Evolutionary conservation across 2,113 vertebrate species (phyloP).

Genomic region (Gymnogyps californianus): DNA sequence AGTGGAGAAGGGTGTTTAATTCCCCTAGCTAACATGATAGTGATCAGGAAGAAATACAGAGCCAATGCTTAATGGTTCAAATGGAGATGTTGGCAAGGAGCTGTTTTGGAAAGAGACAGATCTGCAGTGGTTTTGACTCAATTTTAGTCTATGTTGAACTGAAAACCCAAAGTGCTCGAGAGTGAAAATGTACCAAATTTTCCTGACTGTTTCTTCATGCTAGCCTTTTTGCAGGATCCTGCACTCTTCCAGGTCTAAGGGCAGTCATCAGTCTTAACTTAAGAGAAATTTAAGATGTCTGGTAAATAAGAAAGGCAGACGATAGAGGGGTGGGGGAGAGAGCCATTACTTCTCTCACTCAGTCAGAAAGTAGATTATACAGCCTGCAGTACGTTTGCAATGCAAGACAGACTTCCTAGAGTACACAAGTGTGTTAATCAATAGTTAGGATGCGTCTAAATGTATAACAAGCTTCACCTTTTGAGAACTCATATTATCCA

Average conservation of each 20-base stretch:
- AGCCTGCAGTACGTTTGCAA: background rate
- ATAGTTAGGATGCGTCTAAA: background rate
- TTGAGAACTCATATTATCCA: background rate
- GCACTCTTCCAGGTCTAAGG: background rate
- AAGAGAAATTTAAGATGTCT: conserved; percentile 6
- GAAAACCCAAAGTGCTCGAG: background rate
- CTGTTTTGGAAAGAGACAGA: conserved; percentile 6
- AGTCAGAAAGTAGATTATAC: background rate
- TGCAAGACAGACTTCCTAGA: background rate
- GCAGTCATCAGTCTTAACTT: background rate
- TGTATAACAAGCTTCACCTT: background rate
- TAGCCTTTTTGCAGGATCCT: background rate
- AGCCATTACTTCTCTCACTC: background rate
- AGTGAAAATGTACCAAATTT: background rate
- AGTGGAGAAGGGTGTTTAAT: background rate
- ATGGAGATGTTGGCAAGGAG: conserved; percentile 42
- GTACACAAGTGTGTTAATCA: background rate
- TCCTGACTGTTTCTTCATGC: background rate
- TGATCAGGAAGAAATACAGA: background rate
- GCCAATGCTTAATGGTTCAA: conserved; percentile 41
- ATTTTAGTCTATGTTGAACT: background rate
- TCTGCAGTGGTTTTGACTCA: background rate
- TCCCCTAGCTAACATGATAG: background rate
- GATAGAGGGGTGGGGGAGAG: background rate
- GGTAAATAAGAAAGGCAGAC: background rate